Base-by-base conservation (phyloP, 2,797 vertebrate genomes). In the Smutsia temminckii region DNA sequence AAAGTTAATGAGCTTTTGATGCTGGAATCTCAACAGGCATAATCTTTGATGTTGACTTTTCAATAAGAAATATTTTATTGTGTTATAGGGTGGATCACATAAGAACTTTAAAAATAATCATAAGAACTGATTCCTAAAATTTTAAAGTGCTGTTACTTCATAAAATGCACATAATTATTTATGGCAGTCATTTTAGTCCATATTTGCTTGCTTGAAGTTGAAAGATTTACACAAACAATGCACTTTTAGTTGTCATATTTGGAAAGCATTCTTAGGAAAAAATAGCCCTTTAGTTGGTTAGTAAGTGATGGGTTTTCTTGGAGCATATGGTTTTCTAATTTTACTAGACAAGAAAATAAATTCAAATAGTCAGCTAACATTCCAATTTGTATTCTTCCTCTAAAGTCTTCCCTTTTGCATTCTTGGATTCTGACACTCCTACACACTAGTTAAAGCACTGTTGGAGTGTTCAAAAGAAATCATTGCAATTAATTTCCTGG, bases 401-500 rank as follows among this genome's bases (percentile, higher is more conserved):
- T 95, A 88, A 97, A 95, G 90, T 98, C 96, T 93, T 96, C 93
- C 95, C 80, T 92, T 98, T 94, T 97, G 90, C 95, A 96, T 97
- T 97, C 93, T 97, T 96, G 94, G 86, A 89, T 46, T 94, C 91
- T 95, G 95, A 96, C 94, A 97, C 98, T 98, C 98, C 98, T 96
- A 98, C 97, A 97, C 91, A 97, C 69, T 91, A 97, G 96, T 96
- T 97, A 95, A 97, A 97, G 93, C 92, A 92, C 92, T 92, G 59
- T 97, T 98, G 75, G 90, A 97, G 96, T 96, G 86, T 95, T 96
- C 98, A 97, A 97, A 98, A 97, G 96, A 98, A 98, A 98, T 97
- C 96, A 80, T 96, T 96, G 96, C 92, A 97, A 98, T 98, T 98
- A 98, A 98, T 98, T 98, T 98, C 97, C 95, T 77, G 91, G 86